Base-by-base conservation (phyloP, 2,113 vertebrate genomes). In the Ameiurus melas region DNA sequence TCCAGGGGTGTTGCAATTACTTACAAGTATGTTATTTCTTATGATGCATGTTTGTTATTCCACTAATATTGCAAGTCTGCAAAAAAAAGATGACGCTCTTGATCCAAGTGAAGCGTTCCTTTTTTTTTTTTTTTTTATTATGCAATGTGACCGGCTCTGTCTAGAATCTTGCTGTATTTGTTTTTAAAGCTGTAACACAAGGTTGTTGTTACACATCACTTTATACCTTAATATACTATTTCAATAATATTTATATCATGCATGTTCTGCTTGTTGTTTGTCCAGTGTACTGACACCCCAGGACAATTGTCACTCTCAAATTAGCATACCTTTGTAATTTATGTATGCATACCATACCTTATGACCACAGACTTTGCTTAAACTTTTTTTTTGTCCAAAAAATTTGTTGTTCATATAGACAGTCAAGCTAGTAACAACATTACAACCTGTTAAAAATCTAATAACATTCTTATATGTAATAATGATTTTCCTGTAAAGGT, bases 391-490 rank as follows among this genome's bases (percentile, higher is more conserved):
- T 85, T 43, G 47, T 55, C 7, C 57, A 81, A 22, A 81, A 3
- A 2, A 25, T 33, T 83, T 66, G 55, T 64, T 64, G 66, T 86
- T 55, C 5, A 16, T 64, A 70, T 77, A 82, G 66, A 55, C n/a
- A 85, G 25, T 70, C 14, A 73, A 83, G 43, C 53, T 27, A 16
- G n/a, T 55, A 55, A 89, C 87, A 88, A 82, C 58, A 90, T 90
- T 36, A 70, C 68, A 78, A 79, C 47, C 47, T 79, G 43, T 78
- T 27, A 53, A 79, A n/a, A n/a, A 17, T 13, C n/a, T 22, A 82
- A 25, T 36, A 25, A 4, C 1, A 12, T 82, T 60, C 1, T 17
- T 51, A 47, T 47, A 47, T 47, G 4, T 27, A 77, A 27, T 55
- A 17, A n/a, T 16, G 2, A 30, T 80, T 80, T 55, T 16, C 55